Base-by-base conservation (phyloP, 2,888 invertebrate genomes). In the Neria commutata region DNA sequence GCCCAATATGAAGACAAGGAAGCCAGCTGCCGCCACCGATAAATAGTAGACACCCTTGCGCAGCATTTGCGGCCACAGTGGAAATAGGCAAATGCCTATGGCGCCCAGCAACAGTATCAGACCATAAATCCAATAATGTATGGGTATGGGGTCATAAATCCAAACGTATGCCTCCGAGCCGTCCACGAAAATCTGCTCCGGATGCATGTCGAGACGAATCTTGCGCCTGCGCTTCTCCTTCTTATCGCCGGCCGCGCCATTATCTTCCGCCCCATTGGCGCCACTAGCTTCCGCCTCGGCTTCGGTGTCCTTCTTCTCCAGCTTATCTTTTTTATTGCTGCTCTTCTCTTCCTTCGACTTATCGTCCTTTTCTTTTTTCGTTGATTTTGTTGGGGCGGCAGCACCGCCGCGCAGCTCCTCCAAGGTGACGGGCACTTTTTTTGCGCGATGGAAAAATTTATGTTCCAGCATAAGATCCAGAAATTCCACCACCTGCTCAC, bases 51-150 rank as follows among this genome's bases (percentile, higher is more conserved):
- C 98, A 63, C 95, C 95, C 81, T 92, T 88, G 70, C 94, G 87
- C 71, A 98, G 91, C 69, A 92, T 89, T 55, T 93, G 91, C 0
- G 99, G 99, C 99, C 99, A 99, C 56, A 99, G 84, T n/a, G 99
- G 99, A 84, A 98, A 99, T 78, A 99, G 87, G 83, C 99, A 99
- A 37, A 99, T 89, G 14, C 91, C 92, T 71, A 98, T 95, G 26
- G 96, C 95, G 21, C 95, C 98, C 56, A 98, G 84, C 26, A 99
- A 94, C 64, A 93, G 85, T 3, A 93, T 84, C 8, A 90, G 87
- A n/a, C 98, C 98, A 73, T 94, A 91, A 67, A 97, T 86, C 92
- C 96, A 97, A 82, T 94, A 95, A 83, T 94, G 91, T 80, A 92
- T 88, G 40, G 96, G 95, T 79, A 96, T 94, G 0, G 98, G 97